Conservation (phyloP, 2,113 vertebrate species). For the Caranx ignobilis region DNA sequence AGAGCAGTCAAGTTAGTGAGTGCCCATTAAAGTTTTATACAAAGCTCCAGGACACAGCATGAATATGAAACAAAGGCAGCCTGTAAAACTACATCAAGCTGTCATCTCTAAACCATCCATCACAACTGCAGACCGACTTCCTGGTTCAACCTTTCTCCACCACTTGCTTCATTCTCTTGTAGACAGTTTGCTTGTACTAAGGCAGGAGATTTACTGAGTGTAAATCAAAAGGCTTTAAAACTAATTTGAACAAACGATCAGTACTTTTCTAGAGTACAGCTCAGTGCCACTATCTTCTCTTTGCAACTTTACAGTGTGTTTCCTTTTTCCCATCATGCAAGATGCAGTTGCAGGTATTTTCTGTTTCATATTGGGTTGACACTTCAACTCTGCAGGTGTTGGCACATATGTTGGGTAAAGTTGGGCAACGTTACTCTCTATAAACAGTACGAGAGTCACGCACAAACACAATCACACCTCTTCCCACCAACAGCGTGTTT, state of each 20-base stretch:
- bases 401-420: constrained; percentile 6
- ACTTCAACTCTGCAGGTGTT: constrained; percentile 40
- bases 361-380: background rate
- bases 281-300: background rate
- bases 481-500: constrained; percentile 61
- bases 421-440: constrained; percentile 49
- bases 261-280: too few relatives aligned
- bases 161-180: too few relatives aligned
- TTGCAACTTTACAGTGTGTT: background rate
- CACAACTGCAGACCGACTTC: background rate
- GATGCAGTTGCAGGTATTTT: background rate
- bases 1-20: background rate
- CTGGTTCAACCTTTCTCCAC: background rate
- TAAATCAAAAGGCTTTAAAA: too few relatives aligned
- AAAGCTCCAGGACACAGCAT: background rate
- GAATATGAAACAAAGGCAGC: background rate
- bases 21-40: background rate
- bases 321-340: background rate
- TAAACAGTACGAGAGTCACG: constrained; percentile 53
- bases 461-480: constrained; percentile 50
- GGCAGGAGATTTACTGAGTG: background rate
- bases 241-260: background rate
- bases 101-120: background rate
- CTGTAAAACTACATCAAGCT: background rate
- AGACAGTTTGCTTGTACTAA: background rate